phyloP scores from a whole-genome alignment of 2,888 invertebrate genomes.

The Orthonychiurus folsomi region DNA sequence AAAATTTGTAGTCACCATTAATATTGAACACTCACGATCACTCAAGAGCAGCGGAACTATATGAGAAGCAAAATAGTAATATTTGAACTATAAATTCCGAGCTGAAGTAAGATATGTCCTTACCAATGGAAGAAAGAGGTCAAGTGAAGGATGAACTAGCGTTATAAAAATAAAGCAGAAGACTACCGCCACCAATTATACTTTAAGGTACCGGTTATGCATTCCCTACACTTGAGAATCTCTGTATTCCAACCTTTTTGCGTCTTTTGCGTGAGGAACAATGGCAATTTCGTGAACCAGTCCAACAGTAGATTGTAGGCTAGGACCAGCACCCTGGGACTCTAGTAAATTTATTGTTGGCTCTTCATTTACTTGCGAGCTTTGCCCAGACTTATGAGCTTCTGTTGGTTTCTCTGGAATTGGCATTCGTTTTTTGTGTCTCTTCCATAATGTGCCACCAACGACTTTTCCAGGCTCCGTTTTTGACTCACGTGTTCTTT shows the following conservation, averaged over 20 bases:
- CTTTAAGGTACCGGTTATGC: not conserved
- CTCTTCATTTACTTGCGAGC: not conserved
- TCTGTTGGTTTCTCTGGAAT: slow-evolving; percentile 12
- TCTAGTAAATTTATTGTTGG: slow-evolving; percentile 13
- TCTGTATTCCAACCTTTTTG: slow-evolving; percentile 36
- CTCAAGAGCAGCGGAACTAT: no score
- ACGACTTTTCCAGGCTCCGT: not conserved
- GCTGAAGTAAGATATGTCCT: no score
- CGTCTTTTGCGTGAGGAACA: slow-evolving; percentile 36
- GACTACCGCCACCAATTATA: not conserved
- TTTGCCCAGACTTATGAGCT: not conserved
- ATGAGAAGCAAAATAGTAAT: no score
- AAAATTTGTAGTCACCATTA: no score
- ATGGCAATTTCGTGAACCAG: slow-evolving; percentile 38
- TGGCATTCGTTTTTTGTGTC: slow-evolving; percentile 9
- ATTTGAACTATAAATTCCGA: no score
- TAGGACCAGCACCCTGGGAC: slow-evolving; percentile 17
- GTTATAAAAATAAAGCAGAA: not conserved
- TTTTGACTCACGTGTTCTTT: not conserved
- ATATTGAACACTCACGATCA: no score
- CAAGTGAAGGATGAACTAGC: not conserved
- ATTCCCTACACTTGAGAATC: not conserved
- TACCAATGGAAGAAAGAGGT: not conserved
- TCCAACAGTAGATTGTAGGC: slow-evolving; percentile 18
- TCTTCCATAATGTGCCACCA: not conserved